These are phyloP conservation scores for Odontocolon sp. DNA, from an alignment of 2,888 invertebrate genomes.

Conservation along the genomic window DNA sequence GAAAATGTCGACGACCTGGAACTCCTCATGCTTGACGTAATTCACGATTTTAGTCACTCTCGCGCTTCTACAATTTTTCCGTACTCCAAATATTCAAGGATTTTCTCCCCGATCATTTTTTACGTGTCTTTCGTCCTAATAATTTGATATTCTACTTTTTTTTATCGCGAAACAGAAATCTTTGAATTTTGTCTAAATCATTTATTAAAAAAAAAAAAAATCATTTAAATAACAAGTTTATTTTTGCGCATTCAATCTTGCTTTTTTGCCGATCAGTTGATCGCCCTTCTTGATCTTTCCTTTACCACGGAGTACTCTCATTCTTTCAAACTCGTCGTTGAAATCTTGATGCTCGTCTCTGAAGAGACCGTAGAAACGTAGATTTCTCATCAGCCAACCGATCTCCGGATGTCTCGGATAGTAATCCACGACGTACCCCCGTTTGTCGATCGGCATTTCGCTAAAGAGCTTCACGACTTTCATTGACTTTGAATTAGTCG, in stretches of 20 bases:
- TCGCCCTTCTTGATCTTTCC: conserved; percentile 54
- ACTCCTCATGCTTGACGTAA: conserved; percentile 60
- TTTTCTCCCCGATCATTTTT: not conserved
- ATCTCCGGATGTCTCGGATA: conserved; percentile 94
- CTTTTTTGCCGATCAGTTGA: conserved; percentile 61
- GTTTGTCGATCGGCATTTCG: conserved; percentile 88
- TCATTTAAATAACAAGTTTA: not conserved
- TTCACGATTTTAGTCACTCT: conserved; percentile 56
- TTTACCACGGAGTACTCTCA: conserved; percentile 90
- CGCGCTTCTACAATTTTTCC: not conserved
- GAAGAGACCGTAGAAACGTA: conserved; percentile 90
- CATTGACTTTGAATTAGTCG: conserved; percentile 89
- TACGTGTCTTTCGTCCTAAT: not conserved
- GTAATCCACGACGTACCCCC: conserved; percentile 89
- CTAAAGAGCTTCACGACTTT: conserved; percentile 91
- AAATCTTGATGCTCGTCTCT: conserved; percentile 95
- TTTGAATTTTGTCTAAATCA: no score
- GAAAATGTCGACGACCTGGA: conserved; percentile 61
- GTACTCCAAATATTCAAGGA: not conserved
- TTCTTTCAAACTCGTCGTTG: conserved; percentile 91
- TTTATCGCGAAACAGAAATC: not conserved
- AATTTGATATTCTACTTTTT: conserved; percentile 12
- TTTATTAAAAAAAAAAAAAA: conserved; percentile 24
- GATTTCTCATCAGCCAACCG: conserved; percentile 86
- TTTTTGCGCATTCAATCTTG: no score